Evolutionary conservation across 2,113 vertebrate genomes (phyloP), one percentile per base, ranked within the genome.

Genomic region (Saccopteryx leptura): DNA sequence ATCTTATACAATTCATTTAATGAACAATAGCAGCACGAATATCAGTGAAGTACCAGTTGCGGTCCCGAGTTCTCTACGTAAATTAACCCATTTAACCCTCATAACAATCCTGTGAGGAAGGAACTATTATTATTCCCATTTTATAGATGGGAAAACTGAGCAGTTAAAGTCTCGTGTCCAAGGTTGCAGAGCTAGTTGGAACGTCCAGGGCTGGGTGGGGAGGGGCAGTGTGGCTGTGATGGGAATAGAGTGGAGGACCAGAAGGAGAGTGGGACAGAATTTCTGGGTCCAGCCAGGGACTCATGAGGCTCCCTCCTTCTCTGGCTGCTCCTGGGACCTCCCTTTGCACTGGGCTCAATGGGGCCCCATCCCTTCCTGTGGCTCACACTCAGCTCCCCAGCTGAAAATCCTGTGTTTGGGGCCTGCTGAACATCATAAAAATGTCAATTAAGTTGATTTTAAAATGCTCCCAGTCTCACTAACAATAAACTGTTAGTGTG

Each of bases 361-460:
- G 15, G 80, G 31, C 39, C 81, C 52, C 6, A 28, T 50, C 50
- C 13, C 60, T 92, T 52, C 86, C 96, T 54, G 5, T 21, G 19
- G 50, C 80, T 81, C 65, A 96, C 94, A 65, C 28, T 90, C 79
- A 93, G 11, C 91, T 91, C 5, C 60, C 65, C n/a, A 72, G 9
- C 0, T 88, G 60, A 96, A 81, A 94, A 92, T 52, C 80, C 63
- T 68, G 5, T 96, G 74, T 85, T 88, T 90, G 84, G 71, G 83
- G 10, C 81, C 74, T 54, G 26, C 50, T 86, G 63, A 96, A 95
- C 75, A 88, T 75, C 72, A 92, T 97, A 94, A 96, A 97, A 95
- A 88, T 60, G 95, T 94, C 71, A 96, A 96, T 87, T 95, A 96
- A 97, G 94, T 95, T 79, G 96, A 97, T 97, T 97, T 97, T 96